These are phyloP conservation scores for Archaeoteleia sp. DNA, from an alignment of 2,888 invertebrate genomes.

Conservation along the genomic window DNA sequence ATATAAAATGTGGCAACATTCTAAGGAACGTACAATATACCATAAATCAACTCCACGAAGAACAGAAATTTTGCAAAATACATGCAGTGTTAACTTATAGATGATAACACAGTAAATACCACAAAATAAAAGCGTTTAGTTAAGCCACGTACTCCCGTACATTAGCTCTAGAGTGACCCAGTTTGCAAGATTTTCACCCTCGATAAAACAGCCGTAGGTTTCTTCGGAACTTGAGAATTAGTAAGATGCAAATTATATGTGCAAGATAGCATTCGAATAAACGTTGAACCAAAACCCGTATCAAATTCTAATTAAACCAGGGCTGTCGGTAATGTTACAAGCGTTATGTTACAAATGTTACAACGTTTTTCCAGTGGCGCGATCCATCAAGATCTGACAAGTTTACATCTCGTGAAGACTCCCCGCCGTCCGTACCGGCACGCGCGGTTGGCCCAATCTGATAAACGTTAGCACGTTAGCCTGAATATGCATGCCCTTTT, in stretches of 20 bases:
- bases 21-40: too few species aligned
- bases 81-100: too few species aligned
- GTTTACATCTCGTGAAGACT: constrained; percentile 70
- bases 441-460: constrained; percentile 64
- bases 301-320: constrained; percentile 68
- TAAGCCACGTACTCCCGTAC: too few species aligned
- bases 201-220: too few species aligned
- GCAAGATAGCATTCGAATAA: constrained; percentile 14
- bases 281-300: constrained; percentile 64
- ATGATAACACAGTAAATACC: too few species aligned
- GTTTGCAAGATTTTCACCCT: too few species aligned
- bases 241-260: constrained; percentile 22
- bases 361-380: constrained; percentile 61
- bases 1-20: too few species aligned
- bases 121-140: too few species aligned
- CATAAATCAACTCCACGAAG: too few species aligned
- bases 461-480: constrained; percentile 66
- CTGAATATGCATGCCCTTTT: constrained; percentile 70
- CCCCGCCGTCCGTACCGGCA: constrained; percentile 56
- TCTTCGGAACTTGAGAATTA: background rate
- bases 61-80: too few species aligned
- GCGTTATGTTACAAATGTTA: too few species aligned
- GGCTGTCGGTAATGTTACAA: constrained; percentile 26
- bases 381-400: constrained; percentile 72
- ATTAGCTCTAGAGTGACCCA: too few species aligned